These are phyloP conservation scores for Champsocephalus gunnari DNA, from an alignment of 2,797 vertebrate genomes.

Conservation along the genomic window DNA sequence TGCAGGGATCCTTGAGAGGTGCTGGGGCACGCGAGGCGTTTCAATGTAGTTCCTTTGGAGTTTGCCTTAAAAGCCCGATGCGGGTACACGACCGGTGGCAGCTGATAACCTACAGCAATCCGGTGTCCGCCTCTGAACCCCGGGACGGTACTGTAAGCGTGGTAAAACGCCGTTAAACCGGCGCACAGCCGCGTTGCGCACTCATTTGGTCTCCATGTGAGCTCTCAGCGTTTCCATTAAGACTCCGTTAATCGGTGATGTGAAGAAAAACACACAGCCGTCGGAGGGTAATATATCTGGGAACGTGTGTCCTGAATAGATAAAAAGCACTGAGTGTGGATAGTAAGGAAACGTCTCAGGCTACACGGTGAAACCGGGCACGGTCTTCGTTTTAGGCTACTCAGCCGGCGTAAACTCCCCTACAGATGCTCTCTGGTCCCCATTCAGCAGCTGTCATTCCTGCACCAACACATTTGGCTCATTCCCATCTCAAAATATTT, in stretches of 20 bases:
- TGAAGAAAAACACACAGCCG: conserved; percentile 7
- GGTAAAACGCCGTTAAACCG: conserved; percentile 54
- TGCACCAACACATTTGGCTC: conserved; percentile 41
- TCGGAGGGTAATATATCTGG: background rate
- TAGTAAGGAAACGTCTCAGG: conserved; percentile 7
- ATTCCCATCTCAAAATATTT: conserved; percentile 18
- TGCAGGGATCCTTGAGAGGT: conserved; percentile 37
- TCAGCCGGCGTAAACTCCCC: conserved; percentile 30
- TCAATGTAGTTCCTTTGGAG: conserved; percentile 63
- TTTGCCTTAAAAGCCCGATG: conserved; percentile 42
- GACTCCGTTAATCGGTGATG: conserved; percentile 42
- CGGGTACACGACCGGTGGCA: conserved; percentile 15
- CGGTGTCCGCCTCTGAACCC: conserved; percentile 44
- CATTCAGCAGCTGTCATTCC: conserved; percentile 52
- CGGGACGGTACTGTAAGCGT: conserved; percentile 31
- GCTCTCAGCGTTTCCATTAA: conserved; percentile 35
- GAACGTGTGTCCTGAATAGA: conserved; percentile 10
- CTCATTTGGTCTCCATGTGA: conserved; percentile 59
- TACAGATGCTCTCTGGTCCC: conserved; percentile 39
- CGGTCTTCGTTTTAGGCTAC: conserved; percentile 27
- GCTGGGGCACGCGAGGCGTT: conserved; percentile 38
- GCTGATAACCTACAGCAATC: conserved; percentile 47
- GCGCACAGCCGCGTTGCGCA: conserved; percentile 65
- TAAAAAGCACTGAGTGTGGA: background rate
- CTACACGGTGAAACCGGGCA: conserved; percentile 11